phyloP scores from a whole-genome alignment of 2,797 vertebrate species.

The Sebastolobus alascanus region DNA sequence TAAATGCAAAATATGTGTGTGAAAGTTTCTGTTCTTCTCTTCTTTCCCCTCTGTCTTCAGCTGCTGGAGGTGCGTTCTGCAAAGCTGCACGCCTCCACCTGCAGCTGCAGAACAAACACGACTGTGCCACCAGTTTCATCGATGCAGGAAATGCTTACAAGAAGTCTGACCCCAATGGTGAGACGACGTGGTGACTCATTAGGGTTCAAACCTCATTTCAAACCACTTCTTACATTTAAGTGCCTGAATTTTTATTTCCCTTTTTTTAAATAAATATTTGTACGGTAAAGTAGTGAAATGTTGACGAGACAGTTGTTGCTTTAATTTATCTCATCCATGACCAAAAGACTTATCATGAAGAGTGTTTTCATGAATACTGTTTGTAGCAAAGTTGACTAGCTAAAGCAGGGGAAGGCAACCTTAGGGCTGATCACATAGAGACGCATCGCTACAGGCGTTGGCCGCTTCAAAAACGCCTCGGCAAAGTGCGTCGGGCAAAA shows the following conservation, averaged over 20 bases:
- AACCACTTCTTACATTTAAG: background rate
- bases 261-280: background rate
- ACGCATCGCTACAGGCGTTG: too few species aligned
- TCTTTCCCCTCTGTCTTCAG: conserved; percentile 73
- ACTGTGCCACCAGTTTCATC: conserved; percentile 96
- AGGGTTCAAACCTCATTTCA: background rate
- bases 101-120: conserved; percentile 99
- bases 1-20: conserved; percentile 14
- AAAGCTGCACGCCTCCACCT: conserved; percentile 96
- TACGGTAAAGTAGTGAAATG: background rate
- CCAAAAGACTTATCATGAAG: background rate
- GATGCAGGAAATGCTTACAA: conserved; percentile 98
- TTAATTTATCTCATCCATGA: background rate
- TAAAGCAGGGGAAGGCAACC: too few species aligned
- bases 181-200: conserved; percentile 41
- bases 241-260: background rate
- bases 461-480: too few species aligned
- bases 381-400: background rate
- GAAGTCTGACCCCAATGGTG: conserved; percentile 97
- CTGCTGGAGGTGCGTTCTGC: conserved; percentile 95
- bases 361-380: background rate
- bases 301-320: background rate
- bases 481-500: too few species aligned
- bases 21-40: background rate
- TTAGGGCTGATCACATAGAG: too few species aligned